phyloP scores from a whole-genome alignment of 2,113 vertebrate genomes.

The Tautogolabrus adspersus region DNA sequence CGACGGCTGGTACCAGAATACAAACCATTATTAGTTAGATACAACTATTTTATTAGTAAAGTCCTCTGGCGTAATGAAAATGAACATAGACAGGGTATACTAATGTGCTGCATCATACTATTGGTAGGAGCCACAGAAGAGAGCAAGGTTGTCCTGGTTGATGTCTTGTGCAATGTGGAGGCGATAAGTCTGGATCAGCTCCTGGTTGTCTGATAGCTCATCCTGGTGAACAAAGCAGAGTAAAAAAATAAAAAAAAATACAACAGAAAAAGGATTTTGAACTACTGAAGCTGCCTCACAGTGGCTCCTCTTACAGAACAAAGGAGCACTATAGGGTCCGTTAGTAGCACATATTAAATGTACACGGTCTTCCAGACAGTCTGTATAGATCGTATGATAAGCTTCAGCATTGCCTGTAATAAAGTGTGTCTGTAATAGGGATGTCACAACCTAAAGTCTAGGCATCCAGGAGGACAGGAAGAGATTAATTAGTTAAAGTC shows the following conservation, averaged over 20 bases:
- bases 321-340: not conserved
- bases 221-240: constrained; percentile 82
- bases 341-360: not conserved
- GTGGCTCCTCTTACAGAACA: not conserved
- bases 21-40: constrained; percentile 6
- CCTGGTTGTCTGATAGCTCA: constrained; percentile 93
- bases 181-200: constrained; percentile 96
- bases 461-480: constrained; percentile 16
- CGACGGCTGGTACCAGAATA: constrained; percentile 85
- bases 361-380: not conserved
- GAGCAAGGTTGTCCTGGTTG: constrained; percentile 96
- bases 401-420: constrained; percentile 3
- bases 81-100: not conserved
- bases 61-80: not conserved
- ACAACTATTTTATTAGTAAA: not conserved
- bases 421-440: constrained; percentile 6
- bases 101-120: constrained; percentile 79
- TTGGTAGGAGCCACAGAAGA: constrained; percentile 95
- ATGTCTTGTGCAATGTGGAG: constrained; percentile 97
- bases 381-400: not conserved
- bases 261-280: no score
- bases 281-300: not conserved
- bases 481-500: constrained; percentile 44
- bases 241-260: not conserved
- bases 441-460: not conserved